phyloP scores from a whole-genome alignment of 1,140 invertebrate genomes.

The Magallana gigas region DNA sequence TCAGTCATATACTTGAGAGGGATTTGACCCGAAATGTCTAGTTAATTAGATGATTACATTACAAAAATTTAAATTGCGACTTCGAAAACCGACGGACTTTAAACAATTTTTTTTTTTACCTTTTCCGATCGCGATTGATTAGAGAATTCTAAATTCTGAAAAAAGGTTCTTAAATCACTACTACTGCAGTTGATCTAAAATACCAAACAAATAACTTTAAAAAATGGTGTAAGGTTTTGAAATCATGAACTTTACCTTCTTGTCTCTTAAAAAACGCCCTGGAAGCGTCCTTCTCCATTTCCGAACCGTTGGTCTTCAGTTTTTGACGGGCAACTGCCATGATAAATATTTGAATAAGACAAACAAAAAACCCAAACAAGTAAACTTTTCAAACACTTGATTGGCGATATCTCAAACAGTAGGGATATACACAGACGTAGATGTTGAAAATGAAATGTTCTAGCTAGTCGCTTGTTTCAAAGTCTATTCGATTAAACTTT shows the following conservation, averaged over 20 bases:
- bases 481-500: neutral
- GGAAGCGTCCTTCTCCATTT: conserved; percentile 54
- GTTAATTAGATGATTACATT: too few species aligned
- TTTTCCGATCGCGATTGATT: too few species aligned
- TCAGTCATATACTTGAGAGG: too few species aligned
- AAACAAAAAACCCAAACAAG: conserved; percentile 10
- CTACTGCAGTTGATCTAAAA: too few species aligned
- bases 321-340: conserved; percentile 13
- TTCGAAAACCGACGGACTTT: too few species aligned
- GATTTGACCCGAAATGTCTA: too few species aligned
- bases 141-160: too few species aligned
- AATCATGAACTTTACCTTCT: conserved; percentile 36
- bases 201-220: too few species aligned
- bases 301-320: conserved; percentile 24
- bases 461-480: neutral
- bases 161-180: too few species aligned
- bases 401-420: neutral
- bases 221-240: too few species aligned
- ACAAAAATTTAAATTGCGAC: too few species aligned
- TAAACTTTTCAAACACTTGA: neutral
- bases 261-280: conserved; percentile 56
- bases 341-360: neutral
- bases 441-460: neutral
- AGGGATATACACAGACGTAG: neutral
- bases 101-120: too few species aligned